Conservation (phyloP, 2,888 invertebrate genomes). For the Metellina segmentata region DNA sequence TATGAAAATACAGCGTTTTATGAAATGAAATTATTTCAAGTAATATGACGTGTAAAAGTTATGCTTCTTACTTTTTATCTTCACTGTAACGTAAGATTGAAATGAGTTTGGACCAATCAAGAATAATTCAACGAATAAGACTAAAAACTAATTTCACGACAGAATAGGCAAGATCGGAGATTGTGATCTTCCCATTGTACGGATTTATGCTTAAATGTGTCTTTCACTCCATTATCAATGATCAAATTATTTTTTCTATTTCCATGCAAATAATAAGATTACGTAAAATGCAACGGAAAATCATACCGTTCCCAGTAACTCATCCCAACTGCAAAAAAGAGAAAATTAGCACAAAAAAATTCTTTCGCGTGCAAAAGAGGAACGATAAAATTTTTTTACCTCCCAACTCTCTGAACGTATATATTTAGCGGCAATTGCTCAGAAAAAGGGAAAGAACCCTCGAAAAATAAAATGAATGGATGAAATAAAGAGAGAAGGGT, state of each 20-base stretch:
- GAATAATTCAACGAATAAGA: background rate
- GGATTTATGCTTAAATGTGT: background rate
- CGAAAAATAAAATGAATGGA: background rate
- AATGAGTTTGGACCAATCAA: too few species aligned
- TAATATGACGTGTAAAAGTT: too few species aligned
- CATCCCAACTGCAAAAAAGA: background rate
- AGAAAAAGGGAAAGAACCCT: background rate
- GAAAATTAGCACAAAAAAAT: background rate
- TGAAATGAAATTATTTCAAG: too few species aligned
- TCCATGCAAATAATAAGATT: background rate
- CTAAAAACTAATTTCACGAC: background rate
- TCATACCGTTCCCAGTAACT: background rate
- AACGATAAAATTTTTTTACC: background rate
- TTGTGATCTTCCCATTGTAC: background rate
- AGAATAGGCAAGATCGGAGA: background rate
- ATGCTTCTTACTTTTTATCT: too few species aligned
- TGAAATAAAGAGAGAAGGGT: background rate
- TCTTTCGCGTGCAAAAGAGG: background rate
- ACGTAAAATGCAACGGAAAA: background rate
- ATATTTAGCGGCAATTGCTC: conserved; percentile 1
- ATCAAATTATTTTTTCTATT: background rate
- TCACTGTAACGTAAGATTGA: too few species aligned
- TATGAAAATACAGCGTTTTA: too few species aligned
- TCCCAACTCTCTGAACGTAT: background rate
- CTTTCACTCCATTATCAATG: background rate